Conservation (phyloP, 2,797 vertebrate species). For the Coregonus suidteri region DNA sequence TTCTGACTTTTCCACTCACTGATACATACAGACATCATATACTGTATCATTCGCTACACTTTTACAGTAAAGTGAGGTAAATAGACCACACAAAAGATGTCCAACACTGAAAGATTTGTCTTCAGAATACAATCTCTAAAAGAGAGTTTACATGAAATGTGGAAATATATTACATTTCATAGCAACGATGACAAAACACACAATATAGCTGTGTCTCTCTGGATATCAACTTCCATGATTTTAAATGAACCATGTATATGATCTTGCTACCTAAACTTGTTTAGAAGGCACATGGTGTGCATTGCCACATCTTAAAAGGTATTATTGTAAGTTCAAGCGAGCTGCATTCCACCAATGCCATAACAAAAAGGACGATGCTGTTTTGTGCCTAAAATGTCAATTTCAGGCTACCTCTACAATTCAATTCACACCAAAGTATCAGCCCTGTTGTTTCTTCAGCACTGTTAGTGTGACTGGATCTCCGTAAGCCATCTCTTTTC, state of each 20-base stretch:
- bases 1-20: constrained; percentile 39
- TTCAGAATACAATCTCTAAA: constrained; percentile 60
- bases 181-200: constrained; percentile 65
- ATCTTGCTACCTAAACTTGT: constrained; percentile 42
- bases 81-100: constrained; percentile 24
- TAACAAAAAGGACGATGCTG: constrained; percentile 35
- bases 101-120: constrained; percentile 41
- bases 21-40: not conserved
- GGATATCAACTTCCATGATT: constrained; percentile 37
- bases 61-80: constrained; percentile 55
- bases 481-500: constrained; percentile 13
- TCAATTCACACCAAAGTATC: constrained; percentile 8
- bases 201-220: constrained; percentile 46
- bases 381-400: constrained; percentile 17
- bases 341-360: constrained; percentile 41
- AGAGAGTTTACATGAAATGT: constrained; percentile 68
- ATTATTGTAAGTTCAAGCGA: constrained; percentile 37
- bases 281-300: constrained; percentile 78
- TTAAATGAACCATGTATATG: constrained; percentile 45
- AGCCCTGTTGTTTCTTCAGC: constrained; percentile 25
- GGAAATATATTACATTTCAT: constrained; percentile 63
- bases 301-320: constrained; percentile 49
- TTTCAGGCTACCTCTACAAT: constrained; percentile 13
- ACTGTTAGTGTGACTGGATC: not conserved
- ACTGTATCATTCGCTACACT: constrained; percentile 52